These are phyloP conservation scores for Campoplex nolae DNA, from an alignment of 2,888 invertebrate species.

Conservation along the genomic window DNA sequence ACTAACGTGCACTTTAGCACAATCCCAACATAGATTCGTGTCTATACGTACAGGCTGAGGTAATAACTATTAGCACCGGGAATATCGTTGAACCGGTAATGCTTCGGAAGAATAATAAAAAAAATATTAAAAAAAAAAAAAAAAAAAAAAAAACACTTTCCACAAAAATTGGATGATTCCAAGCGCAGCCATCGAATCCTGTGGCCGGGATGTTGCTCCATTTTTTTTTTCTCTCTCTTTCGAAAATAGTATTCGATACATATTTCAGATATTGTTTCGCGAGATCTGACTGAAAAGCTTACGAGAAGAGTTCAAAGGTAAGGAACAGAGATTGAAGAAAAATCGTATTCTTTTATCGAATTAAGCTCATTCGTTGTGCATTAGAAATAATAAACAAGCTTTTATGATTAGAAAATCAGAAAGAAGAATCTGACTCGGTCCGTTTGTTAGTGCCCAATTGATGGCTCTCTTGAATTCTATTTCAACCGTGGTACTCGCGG, in stretches of 20 bases:
- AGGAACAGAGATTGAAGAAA: no score
- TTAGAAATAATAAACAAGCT: neutral
- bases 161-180: neutral
- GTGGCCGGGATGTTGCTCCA: no score
- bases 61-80: neutral
- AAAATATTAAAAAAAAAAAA: no score
- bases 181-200: neutral
- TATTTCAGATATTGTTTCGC: no score
- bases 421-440: neutral
- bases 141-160: neutral
- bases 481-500: neutral
- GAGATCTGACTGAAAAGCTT: no score
- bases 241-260: no score
- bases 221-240: no score
- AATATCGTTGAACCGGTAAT: neutral
- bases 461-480: neutral
- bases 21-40: neutral
- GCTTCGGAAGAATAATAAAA: neutral
- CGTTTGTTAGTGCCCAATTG: neutral
- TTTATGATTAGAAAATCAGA: neutral
- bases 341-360: no score
- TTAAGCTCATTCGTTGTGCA: neutral
- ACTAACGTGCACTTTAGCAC: constrained; percentile 63
- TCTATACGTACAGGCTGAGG: neutral
- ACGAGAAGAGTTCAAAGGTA: no score